phyloP scores from a whole-genome alignment of 2,888 invertebrate genomes.

The Orchesellides sinensis region DNA sequence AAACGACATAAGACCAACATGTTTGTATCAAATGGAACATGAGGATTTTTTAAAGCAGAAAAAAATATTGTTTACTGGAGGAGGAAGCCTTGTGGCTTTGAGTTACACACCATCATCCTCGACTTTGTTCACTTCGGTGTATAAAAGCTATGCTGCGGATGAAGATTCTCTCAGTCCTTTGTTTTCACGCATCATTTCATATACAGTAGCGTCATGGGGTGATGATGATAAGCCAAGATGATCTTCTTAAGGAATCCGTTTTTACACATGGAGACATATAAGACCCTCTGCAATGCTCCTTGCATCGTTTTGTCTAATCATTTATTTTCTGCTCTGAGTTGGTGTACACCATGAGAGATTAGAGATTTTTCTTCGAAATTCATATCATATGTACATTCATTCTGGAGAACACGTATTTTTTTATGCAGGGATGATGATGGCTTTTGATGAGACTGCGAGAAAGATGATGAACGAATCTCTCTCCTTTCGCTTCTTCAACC shows the following conservation, averaged over 20 bases:
- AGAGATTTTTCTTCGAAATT: too few relatives aligned
- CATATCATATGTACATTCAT: too few relatives aligned
- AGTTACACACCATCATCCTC: slow-evolving; percentile 12
- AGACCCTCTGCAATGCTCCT: slow-evolving; percentile 18
- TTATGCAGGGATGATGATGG: too few relatives aligned
- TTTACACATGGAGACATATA: slow-evolving; percentile 3
- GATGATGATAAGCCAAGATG: slow-evolving; percentile 67
- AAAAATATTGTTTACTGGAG: slow-evolving; percentile 12
- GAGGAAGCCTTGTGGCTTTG: slow-evolving; percentile 47
- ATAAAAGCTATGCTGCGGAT: not conserved
- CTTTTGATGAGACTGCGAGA: slow-evolving; percentile 8
- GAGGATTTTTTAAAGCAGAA: not conserved
- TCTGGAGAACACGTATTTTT: too few relatives aligned
- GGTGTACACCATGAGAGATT: too few relatives aligned
- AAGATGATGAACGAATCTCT: too few relatives aligned
- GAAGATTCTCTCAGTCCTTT: slow-evolving; percentile 59
- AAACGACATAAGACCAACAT: not conserved
- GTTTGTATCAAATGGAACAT: not conserved
- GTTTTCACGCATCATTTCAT: slow-evolving; percentile 74
- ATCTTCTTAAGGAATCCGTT: slow-evolving; percentile 55
- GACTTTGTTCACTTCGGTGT: not conserved
- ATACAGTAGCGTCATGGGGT: slow-evolving; percentile 73
- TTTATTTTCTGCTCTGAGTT: not conserved
- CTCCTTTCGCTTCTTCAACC: slow-evolving; percentile 31
- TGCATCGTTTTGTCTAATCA: not conserved